These are phyloP conservation scores for Tamias sibiricus DNA, from an alignment of 2,113 vertebrate genomes.

Conservation along the genomic window DNA sequence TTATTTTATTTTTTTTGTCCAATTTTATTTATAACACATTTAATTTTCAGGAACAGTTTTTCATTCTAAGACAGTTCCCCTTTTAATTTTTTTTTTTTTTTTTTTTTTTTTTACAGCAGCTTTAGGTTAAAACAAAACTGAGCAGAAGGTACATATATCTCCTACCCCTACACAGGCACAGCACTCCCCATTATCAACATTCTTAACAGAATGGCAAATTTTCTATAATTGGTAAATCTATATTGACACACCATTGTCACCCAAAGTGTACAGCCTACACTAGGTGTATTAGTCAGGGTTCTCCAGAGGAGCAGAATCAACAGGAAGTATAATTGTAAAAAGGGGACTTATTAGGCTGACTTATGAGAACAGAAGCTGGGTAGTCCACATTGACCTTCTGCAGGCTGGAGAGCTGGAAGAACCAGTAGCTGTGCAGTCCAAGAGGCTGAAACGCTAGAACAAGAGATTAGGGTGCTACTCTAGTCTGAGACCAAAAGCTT, in stretches of 20 bases:
- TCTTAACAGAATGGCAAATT: not conserved
- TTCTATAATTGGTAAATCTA: not conserved
- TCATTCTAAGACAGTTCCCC: not conserved
- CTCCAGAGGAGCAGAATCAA: no score
- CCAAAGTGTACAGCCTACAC: no score
- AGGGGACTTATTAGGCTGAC: no score
- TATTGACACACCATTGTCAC: not conserved
- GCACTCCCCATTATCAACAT: not conserved
- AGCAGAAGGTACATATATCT: not conserved
- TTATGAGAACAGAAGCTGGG: no score
- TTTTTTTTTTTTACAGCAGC: not conserved
- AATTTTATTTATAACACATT: not conserved
- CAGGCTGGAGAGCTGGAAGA: no score
- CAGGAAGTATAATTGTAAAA: no score
- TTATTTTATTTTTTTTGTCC: not conserved
- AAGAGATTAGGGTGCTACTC: no score
- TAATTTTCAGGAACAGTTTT: not conserved
- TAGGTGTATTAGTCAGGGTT: no score
- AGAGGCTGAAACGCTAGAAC: no score
- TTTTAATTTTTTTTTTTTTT: not conserved
- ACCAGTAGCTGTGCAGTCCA: no score
- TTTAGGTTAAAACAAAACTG: not conserved
- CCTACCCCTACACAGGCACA: not conserved
- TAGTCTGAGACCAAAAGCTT: no score
- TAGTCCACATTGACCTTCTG: no score